phyloP scores from a whole-genome alignment of 2,797 vertebrate species.

The Kryptolebias ocellatus region DNA sequence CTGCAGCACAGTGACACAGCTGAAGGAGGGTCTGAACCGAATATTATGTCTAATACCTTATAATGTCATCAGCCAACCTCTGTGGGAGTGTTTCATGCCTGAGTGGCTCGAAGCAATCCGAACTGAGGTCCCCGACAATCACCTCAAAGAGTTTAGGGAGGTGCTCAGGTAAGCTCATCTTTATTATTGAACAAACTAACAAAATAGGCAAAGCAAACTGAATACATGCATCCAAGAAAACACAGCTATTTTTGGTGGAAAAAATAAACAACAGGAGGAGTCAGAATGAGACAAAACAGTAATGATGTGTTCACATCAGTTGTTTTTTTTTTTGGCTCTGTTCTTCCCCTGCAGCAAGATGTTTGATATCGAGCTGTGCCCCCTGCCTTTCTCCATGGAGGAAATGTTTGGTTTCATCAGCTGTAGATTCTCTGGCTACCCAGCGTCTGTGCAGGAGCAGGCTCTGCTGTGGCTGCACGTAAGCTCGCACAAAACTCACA shows the following conservation, averaged over 20 bases:
- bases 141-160: conserved; percentile 97
- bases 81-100: conserved; percentile 99
- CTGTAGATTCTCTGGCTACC: conserved; percentile 97
- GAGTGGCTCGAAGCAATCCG: conserved; percentile 98
- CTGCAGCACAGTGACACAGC: conserved; percentile 93
- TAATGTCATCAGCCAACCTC: conserved; percentile 95
- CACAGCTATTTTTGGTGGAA: background rate
- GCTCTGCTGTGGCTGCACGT: conserved; percentile 98
- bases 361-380: conserved; percentile 99
- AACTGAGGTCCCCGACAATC: conserved; percentile 94
- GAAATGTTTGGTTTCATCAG: conserved; percentile 99
- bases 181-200: background rate
- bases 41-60: conserved; percentile 98
- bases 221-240: background rate
- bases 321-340: conserved; percentile 1
- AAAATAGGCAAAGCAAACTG: background rate
- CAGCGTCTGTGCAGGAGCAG: conserved; percentile 97
- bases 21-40: conserved; percentile 97
- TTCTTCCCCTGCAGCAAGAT: conserved; percentile 89
- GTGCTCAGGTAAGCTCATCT: conserved; percentile 89
- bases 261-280: background rate
- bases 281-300: conserved; percentile 3
- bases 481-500: conserved; percentile 65
- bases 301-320: background rate
- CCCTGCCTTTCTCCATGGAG: conserved; percentile 99